Evolutionary conservation across 2,113 vertebrate species (phyloP).

Genomic region (Pelecanus crispus): DNA sequence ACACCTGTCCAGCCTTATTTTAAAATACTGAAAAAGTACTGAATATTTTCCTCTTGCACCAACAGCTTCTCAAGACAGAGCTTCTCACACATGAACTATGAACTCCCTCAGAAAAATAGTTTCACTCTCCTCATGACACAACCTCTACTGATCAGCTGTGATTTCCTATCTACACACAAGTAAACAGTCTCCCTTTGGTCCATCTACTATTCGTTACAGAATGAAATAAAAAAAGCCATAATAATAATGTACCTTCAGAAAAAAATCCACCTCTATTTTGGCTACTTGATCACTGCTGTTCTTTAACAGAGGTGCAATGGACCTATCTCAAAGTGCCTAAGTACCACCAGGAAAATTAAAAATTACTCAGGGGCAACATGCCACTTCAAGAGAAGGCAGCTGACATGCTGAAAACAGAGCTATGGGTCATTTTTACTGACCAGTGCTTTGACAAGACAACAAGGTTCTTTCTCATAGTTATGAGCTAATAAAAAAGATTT

Average conservation of each 20-base stretch:
- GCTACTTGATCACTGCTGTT: not conserved
- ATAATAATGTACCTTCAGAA: not conserved
- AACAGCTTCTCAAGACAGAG: not conserved
- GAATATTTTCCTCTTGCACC: not conserved
- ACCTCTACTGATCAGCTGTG: not conserved
- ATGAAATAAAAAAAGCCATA: not conserved
- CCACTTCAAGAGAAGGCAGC: not conserved
- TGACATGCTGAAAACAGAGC: not conserved
- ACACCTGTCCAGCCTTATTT: not conserved
- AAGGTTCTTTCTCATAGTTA: not conserved
- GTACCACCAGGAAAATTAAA: not conserved
- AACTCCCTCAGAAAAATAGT: not conserved
- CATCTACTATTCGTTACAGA: not conserved
- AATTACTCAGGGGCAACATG: accelerated
- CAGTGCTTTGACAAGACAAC: not conserved
- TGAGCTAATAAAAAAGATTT: not conserved
- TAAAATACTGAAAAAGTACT: not conserved
- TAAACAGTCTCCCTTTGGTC: not conserved
- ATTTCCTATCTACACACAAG: not conserved
- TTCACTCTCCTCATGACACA: not conserved
- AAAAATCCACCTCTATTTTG: not conserved
- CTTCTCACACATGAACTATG: not conserved
- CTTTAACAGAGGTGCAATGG: not conserved
- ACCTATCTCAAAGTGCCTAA: not conserved
- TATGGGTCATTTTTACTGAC: not conserved